A percentile compares a stretch with the other conserved stretches of the same genome.
Evolutionary conservation across 2,888 invertebrate species (phyloP).

Genomic region (Apotomis capreana): DNA sequence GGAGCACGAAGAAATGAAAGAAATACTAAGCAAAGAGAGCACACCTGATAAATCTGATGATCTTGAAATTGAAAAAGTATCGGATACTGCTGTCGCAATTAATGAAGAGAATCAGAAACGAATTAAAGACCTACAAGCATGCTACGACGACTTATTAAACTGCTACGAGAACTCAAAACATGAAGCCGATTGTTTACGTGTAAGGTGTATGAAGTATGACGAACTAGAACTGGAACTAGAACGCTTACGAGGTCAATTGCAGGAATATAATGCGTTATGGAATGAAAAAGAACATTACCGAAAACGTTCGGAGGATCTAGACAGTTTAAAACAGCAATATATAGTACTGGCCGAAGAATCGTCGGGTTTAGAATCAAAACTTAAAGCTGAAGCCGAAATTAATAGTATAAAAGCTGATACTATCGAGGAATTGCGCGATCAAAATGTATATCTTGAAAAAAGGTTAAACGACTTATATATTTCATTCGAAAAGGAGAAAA

Average conservation of each 20-base stretch:
- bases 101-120: constrained; percentile 68
- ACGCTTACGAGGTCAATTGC: constrained; percentile 59
- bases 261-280: constrained; percentile 71
- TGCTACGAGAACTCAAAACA: constrained; percentile 71
- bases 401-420: constrained; percentile 64
- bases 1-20: constrained; percentile 74
- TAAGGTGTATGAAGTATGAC: constrained; percentile 63
- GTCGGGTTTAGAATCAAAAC: constrained; percentile 66
- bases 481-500: constrained; percentile 76
- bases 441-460: constrained; percentile 66
- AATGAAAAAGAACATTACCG: constrained; percentile 74
- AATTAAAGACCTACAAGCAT: constrained; percentile 68
- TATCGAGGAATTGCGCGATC: constrained; percentile 63
- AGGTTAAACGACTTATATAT: constrained; percentile 64
- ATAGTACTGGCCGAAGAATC: constrained; percentile 71
- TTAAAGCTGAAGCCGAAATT: constrained; percentile 73
- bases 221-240: constrained; percentile 69
- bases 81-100: constrained; percentile 58
- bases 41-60: constrained; percentile 49
- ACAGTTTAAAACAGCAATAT: constrained; percentile 70
- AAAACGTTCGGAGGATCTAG: constrained; percentile 69
- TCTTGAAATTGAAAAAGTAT: constrained; percentile 52
- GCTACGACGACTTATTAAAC: constrained; percentile 68
- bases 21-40: constrained; percentile 66
- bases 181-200: constrained; percentile 63